A percentile compares a stretch with the other conserved stretches of the same genome.
Evolutionary conservation across 2,888 invertebrate species (phyloP).

Genomic region (Philaethria dido): DNA sequence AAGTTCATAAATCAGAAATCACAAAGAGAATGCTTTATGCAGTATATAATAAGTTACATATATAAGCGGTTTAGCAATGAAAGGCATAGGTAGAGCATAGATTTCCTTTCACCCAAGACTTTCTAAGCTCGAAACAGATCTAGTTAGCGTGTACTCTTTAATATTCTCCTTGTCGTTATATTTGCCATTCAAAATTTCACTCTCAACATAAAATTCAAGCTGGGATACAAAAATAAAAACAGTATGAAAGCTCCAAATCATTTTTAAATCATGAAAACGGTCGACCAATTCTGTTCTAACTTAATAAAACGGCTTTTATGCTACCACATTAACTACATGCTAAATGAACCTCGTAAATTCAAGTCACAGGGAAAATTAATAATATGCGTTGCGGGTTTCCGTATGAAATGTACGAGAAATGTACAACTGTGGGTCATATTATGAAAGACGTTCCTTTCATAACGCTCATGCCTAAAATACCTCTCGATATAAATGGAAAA

Average conservation of each 20-base stretch:
- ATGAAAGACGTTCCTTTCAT: constrained; percentile 35
- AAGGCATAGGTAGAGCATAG: neutral
- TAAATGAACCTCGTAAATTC: constrained; percentile 35
- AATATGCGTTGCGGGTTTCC: constrained; percentile 33
- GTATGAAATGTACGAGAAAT: constrained; percentile 35
- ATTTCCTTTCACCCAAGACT: constrained; percentile 15
- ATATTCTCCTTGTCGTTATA: constrained; percentile 10
- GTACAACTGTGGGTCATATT: constrained; percentile 28
- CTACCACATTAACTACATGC: constrained; percentile 29
- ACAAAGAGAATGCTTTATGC: neutral
- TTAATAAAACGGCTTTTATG: constrained; percentile 28
- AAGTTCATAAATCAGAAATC: too few species aligned
- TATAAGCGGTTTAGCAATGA: neutral
- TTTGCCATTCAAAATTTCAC: constrained; percentile 1
- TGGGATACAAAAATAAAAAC: constrained; percentile 12
- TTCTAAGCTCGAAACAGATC: constrained; percentile 13
- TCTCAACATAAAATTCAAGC: neutral
- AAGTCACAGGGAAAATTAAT: constrained; percentile 36
- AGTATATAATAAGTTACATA: neutral
- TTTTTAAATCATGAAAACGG: constrained; percentile 18
- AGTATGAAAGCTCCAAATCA: constrained; percentile 8
- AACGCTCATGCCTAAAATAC: constrained; percentile 24
- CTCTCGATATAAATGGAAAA: constrained; percentile 2
- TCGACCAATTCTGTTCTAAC: constrained; percentile 18
- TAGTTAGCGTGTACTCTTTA: neutral